These are phyloP conservation scores for Anarrhichthys ocellatus DNA, from an alignment of 2,113 vertebrate species.

Conservation along the genomic window DNA sequence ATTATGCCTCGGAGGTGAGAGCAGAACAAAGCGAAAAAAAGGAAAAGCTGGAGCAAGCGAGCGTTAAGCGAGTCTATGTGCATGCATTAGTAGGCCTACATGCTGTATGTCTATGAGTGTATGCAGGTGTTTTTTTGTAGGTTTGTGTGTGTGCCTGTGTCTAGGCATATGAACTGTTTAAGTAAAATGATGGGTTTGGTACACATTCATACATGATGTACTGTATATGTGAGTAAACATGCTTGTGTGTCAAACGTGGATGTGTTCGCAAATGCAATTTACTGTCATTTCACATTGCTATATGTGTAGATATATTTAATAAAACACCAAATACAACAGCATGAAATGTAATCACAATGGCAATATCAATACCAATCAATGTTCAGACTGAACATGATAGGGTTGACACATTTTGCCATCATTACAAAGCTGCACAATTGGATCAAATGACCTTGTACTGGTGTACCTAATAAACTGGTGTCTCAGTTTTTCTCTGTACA, in stretches of 20 bases:
- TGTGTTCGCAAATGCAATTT: not conserved
- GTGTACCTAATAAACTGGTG: not conserved
- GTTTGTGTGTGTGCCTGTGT: not conserved
- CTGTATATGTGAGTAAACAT: not conserved
- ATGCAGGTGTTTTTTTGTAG: not conserved
- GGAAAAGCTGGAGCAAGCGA: slow-evolving; percentile 46
- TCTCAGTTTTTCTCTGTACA: not conserved
- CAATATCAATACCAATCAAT: not conserved
- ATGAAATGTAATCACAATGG: not conserved
- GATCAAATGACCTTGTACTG: not conserved
- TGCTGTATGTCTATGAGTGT: not conserved
- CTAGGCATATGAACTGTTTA: slow-evolving; percentile 6
- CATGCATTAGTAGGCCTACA: slow-evolving; percentile 1
- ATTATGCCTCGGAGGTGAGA: slow-evolving; percentile 78
- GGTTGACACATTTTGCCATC: not conserved
- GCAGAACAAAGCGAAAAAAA: slow-evolving; percentile 64
- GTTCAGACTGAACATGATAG: not conserved
- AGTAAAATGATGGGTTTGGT: not conserved
- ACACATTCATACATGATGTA: slow-evolving; percentile 15
- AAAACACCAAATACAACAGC: not conserved
- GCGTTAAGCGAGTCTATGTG: slow-evolving; percentile 44
- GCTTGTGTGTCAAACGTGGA: not conserved
- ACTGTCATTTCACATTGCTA: not conserved
- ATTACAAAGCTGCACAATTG: not conserved
- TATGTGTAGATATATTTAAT: not conserved